Base-by-base conservation (phyloP, 2,888 invertebrate species). In the Helicoverpa assulta region DNA sequence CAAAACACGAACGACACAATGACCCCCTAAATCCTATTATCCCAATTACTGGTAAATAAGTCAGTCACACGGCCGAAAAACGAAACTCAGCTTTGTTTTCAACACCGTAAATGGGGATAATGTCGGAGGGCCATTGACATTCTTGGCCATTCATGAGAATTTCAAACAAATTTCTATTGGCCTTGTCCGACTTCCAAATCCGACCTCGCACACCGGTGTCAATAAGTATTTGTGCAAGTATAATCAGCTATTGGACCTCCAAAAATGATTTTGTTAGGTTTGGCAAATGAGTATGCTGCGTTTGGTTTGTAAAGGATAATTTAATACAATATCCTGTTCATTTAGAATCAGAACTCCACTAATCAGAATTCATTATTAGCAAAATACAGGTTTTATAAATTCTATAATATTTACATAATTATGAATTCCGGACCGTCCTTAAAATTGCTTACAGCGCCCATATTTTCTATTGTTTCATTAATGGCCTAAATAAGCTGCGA, bases 161-260 rank as follows among this genome's bases (percentile, higher is more conserved):
- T 76, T 55, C 73, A 70, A 80, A 81, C 65, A 40, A 75, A 80
- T 77, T 82, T 71, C 74, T 72, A 55, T 47, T 69, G 81, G 70
- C 90, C 89, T 85, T 87, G 90, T 85, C 75, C 88, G 83, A 84
- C 67, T 86, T 88, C 82, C 82, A 83, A 84, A 81, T 86, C 70
- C 85, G 84, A 85, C 90, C 86, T 89, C 87, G 84, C 59, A 53
- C 66, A 59, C 70, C 67, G 61, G 68, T 81, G 83, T 72, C 76
- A 85, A 85, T 82, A 70, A 76, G 73, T 63, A 81, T 72, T 73
- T 73, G 12, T 75, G 65, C 63, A 59, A 50, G 12, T 47, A 62
- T 54, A 51, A 54, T 62, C 37, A 29, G 21, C 66, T 63, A 1
- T 47, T 47, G 50, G 37, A 55, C 61, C 56, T 61, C 8, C 1